Evolutionary conservation across 2,113 vertebrate genomes (phyloP), one percentile per base, ranked within the genome.

Genomic region (Astatotilapia flaviijosephi): DNA sequence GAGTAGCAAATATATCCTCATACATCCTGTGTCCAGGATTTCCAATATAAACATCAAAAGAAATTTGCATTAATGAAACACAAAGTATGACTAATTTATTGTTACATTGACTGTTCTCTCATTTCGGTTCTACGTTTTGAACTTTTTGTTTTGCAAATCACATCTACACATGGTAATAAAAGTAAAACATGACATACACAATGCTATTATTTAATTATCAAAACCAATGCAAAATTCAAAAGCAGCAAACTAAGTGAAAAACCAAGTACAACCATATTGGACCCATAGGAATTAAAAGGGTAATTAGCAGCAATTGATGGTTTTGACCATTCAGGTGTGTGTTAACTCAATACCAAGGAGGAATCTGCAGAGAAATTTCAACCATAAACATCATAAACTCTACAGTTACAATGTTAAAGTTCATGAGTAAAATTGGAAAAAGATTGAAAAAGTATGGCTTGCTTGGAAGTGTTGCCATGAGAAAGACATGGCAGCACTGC

Each of bases 21-120:
- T 35, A 37, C 60, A 0, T 65, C 60, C 60, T 26, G 14, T 73
- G 42, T 73, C 68, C 2, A 1, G 40, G 14, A 17, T 0, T 47
- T 73, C 68, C 23, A 45, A 11, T 17, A 4, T 75, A 28, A 75
- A 19, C 14, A 47, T 47, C 14, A 47, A 47, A 47, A 26, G 68
- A 73, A 73, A 73, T 73, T 45, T 26, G 8, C 21, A 73, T 73
- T 10, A 10, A 47, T 42, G 37, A 42, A 42, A 73, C 21, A 45
- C 21, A 28, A 73, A 11, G 3, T 73, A 10, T 23, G 40, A 47
- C 40, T 73, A 1, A 26, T 73, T 73, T 45, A 45, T 23, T 70
- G 7, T 23, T 70, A 21, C 33, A 37, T 5, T 70, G 12, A 9
- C 65, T 73, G 15, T 47, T 73, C 40, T 73, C 40, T 73, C 13